Evolutionary conservation across 2,113 vertebrate species (phyloP), one percentile per base, ranked within the genome.

Genomic region (Tupaia tana): DNA sequence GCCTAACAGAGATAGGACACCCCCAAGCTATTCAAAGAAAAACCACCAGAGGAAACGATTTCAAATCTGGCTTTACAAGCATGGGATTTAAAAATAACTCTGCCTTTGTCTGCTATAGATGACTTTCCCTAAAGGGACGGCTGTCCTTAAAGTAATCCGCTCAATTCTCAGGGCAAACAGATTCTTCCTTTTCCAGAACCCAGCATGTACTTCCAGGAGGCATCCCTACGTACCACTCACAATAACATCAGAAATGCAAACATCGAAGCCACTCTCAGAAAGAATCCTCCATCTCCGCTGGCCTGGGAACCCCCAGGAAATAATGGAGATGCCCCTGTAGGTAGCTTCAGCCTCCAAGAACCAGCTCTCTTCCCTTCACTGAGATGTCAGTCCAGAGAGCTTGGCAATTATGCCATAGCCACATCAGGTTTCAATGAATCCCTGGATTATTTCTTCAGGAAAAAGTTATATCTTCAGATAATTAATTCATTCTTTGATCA

Each of bases 101-200:
- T 95, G 96, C 94, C 95, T 97, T 93, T 98, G 96, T 96, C 90
- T 96, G 92, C 92, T 93, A 81, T 69, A 86, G 95, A 97, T 95
- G 94, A 96, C 96, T 97, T 96, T 97, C 97, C 96, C 97, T 96
- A 86, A 91, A 96, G 97, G 96, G 96, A 96, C 69, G 80, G 93
- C 95, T 95, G 96, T 97, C 97, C 97, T 98, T 96, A 96, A 95
- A 97, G 96, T 91, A 66, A 95, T 54, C 16, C 16, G 12, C 86
- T 97, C 75, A 82, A n/a, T 61, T 93, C 96, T 95, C 58, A 29
- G 79, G 88, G 93, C 91, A 94, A 97, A 96, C 43, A 90, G 86
- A 93, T 86, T 58, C 88, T 95, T 94, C 77, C 87, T 84, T 96
- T 96, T 89, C 94, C 70, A 70, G 74, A 56, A 90, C 27, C 89